Evolutionary conservation across 2,113 vertebrate genomes (phyloP), one percentile per base, ranked within the genome.

Genomic region (Cebidichthys violaceus): DNA sequence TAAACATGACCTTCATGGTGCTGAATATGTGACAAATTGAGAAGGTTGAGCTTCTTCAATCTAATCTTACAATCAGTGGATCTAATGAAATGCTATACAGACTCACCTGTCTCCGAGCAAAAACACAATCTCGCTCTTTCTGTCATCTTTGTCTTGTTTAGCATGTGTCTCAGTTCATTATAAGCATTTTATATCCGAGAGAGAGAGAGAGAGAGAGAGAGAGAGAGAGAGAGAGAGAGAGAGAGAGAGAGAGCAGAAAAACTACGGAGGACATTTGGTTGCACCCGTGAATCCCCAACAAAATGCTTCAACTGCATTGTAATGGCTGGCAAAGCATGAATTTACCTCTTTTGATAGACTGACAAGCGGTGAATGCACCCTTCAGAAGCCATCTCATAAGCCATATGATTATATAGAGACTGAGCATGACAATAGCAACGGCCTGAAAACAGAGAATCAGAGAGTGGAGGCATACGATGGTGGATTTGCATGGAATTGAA

Each of bases 401-500:
- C 74, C 79, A 69, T 37, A 4, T 79, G 81, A 86, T 77, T 72
- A 78, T 64, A 47, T 59, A 24, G 47, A 72, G 59, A 54, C 47
- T 50, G 74, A 65, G 20, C 10, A 37, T 9, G 70, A 77, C 72
- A 80, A 67, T 37, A 20, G 70, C 54, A 80, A 50, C 41, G 39
- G 47, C 50, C 18, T 39, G 27, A 62, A 37, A 31, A 84, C 24
- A 80, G 31, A 22, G 62, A 71, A 45, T 75, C 35, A 24, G 72
- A 74, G 74, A 52, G 60, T 10, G 59, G 64, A 86, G 71, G 14
- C 13, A 52, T 43, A 52, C 4, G 18, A 82, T 41, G 47, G 45
- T 24, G 37, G 39, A 87, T 92, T 86, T 90, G 59, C 82, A 75
- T 69, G 33, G 74, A 86, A 84, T 86, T 83, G 79, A 81, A 64